A percentile compares a stretch with the other conserved stretches of the same genome.
Conservation (phyloP, 2,113 vertebrate species). For the Lophura nycthemera region DNA sequence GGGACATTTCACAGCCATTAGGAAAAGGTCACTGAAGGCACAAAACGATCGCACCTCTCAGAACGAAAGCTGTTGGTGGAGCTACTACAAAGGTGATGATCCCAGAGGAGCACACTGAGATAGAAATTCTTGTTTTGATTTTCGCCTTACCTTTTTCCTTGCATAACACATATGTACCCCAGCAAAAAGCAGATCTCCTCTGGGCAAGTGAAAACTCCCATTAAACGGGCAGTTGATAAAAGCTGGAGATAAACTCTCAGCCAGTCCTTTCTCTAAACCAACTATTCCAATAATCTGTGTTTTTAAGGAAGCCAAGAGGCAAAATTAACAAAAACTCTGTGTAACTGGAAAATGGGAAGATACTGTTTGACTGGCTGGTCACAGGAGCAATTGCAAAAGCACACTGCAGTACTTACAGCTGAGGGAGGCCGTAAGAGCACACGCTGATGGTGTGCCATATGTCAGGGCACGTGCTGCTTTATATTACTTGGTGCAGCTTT, state of each 20-base stretch:
- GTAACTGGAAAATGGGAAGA: not conserved
- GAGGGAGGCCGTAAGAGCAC: not conserved
- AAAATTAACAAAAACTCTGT: rapidly evolving
- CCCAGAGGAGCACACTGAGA: not conserved
- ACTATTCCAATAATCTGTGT: rapidly evolving
- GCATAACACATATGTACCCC: not conserved
- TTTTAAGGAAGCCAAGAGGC: not conserved
- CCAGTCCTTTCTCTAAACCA: not conserved
- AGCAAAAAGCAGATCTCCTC: not conserved
- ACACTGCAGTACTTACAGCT: not conserved
- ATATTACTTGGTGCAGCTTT: not conserved
- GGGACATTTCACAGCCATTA: not conserved
- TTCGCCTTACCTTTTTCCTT: not conserved
- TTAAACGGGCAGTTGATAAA: not conserved
- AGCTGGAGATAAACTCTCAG: not conserved
- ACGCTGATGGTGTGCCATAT: not conserved
- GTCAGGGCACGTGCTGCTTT: conserved; percentile 21
- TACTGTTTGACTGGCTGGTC: not conserved
- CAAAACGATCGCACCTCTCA: not conserved
- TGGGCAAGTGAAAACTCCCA: not conserved
- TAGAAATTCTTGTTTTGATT: not conserved
- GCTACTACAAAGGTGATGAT: not conserved
- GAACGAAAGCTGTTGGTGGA: not conserved
- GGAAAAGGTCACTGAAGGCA: not conserved
- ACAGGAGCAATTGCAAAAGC: not conserved